Percentiles rank a stretch among this genome's conserved stretches.
Evolutionary conservation across 1,140 invertebrate genomes (phyloP).

Genomic region (Drosophila simulans): DNA sequence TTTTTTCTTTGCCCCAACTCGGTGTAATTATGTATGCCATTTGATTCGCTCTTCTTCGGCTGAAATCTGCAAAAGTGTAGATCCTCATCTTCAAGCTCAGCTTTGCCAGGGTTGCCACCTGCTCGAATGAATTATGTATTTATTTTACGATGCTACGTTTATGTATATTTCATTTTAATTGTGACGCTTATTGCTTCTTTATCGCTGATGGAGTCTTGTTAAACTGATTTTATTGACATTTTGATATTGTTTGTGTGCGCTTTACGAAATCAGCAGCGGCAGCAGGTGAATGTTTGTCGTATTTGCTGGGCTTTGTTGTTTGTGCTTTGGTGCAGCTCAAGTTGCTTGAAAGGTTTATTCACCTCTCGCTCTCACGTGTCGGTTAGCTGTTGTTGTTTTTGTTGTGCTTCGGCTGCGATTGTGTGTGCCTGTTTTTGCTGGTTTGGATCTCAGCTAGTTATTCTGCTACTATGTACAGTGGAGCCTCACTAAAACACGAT

Average conservation of each 20-base stretch:
- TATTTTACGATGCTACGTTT: constrained; percentile 33
- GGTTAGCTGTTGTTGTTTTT: constrained; percentile 28
- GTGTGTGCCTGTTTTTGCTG: constrained; percentile 29
- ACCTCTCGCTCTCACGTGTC: constrained; percentile 75
- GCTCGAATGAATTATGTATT: constrained; percentile 6
- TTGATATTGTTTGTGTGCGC: constrained; percentile 25
- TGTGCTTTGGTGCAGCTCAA: constrained; percentile 54
- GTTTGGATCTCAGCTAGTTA: constrained; percentile 33
- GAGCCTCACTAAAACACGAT: background rate
- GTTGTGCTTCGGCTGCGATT: constrained; percentile 8
- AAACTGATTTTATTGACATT: constrained; percentile 44
- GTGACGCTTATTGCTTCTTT: constrained; percentile 60
- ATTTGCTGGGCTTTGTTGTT: constrained; percentile 31
- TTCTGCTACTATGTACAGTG: constrained; percentile 44
- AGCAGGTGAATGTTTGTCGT: constrained; percentile 63
- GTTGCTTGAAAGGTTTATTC: constrained; percentile 72
- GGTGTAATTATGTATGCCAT: constrained; percentile 64
- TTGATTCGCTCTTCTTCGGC: constrained; percentile 64
- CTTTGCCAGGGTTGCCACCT: constrained; percentile 56
- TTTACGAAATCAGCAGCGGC: constrained; percentile 28
- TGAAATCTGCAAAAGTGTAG: constrained; percentile 30
- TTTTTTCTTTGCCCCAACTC: constrained; percentile 43
- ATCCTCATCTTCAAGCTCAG: constrained; percentile 38
- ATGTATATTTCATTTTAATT: constrained; percentile 73
- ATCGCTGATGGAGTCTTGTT: constrained; percentile 52